Evolutionary conservation across 2,113 vertebrate species (phyloP).

Genomic region (Cisticola juncidis): DNA sequence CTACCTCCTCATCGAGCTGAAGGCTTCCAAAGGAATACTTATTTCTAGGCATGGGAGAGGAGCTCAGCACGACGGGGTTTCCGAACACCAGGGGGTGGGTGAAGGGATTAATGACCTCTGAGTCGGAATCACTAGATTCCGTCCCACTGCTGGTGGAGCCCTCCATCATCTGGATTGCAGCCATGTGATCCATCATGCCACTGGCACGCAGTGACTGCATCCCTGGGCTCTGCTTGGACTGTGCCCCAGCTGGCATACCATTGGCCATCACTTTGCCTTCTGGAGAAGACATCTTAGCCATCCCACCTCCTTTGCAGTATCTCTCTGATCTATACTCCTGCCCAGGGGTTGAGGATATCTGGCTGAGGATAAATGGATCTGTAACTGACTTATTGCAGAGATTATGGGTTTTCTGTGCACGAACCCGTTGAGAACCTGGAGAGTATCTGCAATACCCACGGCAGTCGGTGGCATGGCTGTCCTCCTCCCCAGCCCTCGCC

Average conservation of each 20-base stretch:
- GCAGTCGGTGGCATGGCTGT: not conserved
- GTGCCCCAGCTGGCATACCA: slow-evolving; percentile 71
- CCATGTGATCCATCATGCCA: slow-evolving; percentile 43
- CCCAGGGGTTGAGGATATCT: slow-evolving; percentile 59
- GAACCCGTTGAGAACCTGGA: slow-evolving; percentile 62
- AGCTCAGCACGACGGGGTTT: slow-evolving; percentile 70
- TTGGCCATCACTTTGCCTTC: slow-evolving; percentile 83
- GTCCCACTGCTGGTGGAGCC: slow-evolving; percentile 86
- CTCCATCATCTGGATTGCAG: slow-evolving; percentile 82
- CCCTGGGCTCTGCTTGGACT: slow-evolving; percentile 57
- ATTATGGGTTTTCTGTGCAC: slow-evolving; percentile 64
- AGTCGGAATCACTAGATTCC: slow-evolving; percentile 90
- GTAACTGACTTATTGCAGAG: slow-evolving; percentile 76
- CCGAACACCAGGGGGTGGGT: slow-evolving; percentile 70
- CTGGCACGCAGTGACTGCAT: slow-evolving; percentile 33
- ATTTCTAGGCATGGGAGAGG: slow-evolving; percentile 76
- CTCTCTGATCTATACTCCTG: slow-evolving; percentile 54
- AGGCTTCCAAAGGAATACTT: slow-evolving; percentile 82
- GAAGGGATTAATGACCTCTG: slow-evolving; percentile 74
- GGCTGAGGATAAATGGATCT: slow-evolving; percentile 84
- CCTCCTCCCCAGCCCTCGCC: slow-evolving; percentile 49
- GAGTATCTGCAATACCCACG: slow-evolving; percentile 66
- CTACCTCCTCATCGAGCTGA: slow-evolving; percentile 80
- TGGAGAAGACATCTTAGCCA: slow-evolving; percentile 63
- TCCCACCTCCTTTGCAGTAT: slow-evolving; percentile 61